phyloP scores from a whole-genome alignment of 2,888 invertebrate genomes.

The Xestia rhomboidea region DNA sequence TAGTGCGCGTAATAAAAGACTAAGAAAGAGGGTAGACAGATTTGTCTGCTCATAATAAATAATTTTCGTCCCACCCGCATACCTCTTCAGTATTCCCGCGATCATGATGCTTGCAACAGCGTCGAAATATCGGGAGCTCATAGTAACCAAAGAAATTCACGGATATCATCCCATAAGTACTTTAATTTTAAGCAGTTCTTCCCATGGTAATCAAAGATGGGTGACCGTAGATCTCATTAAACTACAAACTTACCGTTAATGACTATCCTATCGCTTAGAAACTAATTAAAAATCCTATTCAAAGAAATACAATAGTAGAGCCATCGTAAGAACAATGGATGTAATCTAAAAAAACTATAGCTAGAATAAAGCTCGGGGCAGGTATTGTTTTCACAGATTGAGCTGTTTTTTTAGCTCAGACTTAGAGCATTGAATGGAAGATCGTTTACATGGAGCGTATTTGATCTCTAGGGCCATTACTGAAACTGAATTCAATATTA shows the following conservation, averaged over 20 bases:
- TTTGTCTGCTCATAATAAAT: too few relatives aligned
- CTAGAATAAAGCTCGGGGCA: background rate
- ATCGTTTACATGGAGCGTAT: background rate
- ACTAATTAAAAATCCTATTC: constrained; percentile 32
- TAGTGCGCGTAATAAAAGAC: too few relatives aligned
- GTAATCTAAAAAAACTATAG: constrained; percentile 19
- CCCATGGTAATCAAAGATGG: background rate
- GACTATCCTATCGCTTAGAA: background rate
- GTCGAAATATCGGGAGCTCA: too few relatives aligned
- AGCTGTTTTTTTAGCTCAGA: background rate
- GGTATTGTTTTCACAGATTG: constrained; percentile 20
- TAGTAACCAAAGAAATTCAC: too few relatives aligned
- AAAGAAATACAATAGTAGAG: background rate
- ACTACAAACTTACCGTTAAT: background rate
- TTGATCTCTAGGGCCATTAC: background rate
- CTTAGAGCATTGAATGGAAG: background rate
- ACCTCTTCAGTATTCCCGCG: too few relatives aligned
- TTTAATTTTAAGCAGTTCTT: too few relatives aligned
- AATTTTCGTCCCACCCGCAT: too few relatives aligned
- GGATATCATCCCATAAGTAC: too few relatives aligned
- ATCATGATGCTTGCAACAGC: too few relatives aligned
- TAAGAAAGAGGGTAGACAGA: too few relatives aligned
- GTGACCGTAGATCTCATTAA: background rate
- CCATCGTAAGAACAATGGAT: background rate
- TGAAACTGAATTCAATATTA: background rate